phyloP scores from a whole-genome alignment of 2,797 vertebrate species.

The Babyrousa celebensis region DNA sequence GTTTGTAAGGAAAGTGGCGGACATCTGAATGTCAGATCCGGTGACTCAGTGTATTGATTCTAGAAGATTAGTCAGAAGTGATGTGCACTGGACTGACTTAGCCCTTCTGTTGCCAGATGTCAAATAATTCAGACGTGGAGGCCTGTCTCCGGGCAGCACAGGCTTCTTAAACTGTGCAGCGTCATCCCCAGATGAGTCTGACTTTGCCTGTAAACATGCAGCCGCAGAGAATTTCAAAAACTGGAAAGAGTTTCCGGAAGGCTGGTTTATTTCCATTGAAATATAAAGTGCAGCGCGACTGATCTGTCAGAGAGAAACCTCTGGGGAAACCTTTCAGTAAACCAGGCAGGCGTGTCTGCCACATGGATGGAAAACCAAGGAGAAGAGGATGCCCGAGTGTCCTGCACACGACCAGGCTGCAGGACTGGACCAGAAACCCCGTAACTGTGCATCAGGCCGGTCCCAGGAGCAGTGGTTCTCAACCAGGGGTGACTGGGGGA shows the following conservation, averaged over 20 bases:
- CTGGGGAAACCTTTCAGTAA: not conserved
- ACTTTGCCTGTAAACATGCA: not conserved
- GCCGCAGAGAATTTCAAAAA: not conserved
- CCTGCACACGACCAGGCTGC: accelerated
- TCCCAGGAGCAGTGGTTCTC: not conserved
- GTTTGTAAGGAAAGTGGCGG: not conserved
- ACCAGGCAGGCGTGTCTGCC: not conserved
- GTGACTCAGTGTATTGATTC: slow-evolving; percentile 72
- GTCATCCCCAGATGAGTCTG: not conserved
- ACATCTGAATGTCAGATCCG: slow-evolving; percentile 66
- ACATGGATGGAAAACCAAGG: not conserved
- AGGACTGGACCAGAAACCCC: too few relatives aligned
- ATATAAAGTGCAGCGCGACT: not conserved
- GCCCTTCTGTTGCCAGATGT: not conserved
- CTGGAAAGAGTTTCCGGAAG: slow-evolving; percentile 41
- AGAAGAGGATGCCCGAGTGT: not conserved
- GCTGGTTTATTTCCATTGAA: slow-evolving; percentile 10
- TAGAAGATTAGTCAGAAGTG: slow-evolving; percentile 50
- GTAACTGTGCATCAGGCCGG: accelerated
- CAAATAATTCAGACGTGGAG: not conserved
- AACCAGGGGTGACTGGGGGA: not conserved
- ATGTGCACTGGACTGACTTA: not conserved
- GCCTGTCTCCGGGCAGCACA: not conserved
- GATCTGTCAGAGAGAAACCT: not conserved
- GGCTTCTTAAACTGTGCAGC: not conserved